Evolutionary conservation across 2,113 vertebrate species (phyloP), one percentile per base, ranked within the genome.

Genomic region (Pygoscelis antarcticus): DNA sequence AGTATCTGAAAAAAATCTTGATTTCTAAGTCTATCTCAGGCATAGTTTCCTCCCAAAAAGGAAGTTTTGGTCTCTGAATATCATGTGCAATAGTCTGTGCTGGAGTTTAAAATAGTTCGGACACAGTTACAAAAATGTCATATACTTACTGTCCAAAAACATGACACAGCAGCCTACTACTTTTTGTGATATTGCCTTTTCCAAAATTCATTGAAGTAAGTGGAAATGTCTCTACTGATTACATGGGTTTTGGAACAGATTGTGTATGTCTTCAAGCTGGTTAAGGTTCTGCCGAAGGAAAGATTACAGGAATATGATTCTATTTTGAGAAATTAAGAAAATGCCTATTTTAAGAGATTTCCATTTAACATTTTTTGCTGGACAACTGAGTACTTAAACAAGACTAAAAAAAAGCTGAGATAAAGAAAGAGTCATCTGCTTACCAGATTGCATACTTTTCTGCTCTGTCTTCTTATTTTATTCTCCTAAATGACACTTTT

Each of bases 301-400:
- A 95, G 60, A 82, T 92, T 82, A 49, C 65, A 84, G 57, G 83
- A 92, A 83, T 91, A 58, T 34, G 13, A 65, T 40, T 93, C 80
- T 84, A 91, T 91, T 90, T 57, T 82, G n/a, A 93, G 76, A 95
- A 89, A 94, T 87, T 90, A 87, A 87, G 83, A 92, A 92, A 93
- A 93, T 49, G 16, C 2, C 27, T 89, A 52, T 97, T 95, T 95
- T 64, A 92, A 57, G 72, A 87, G 27, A 82, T 88, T 81, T 90
- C 49, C 52, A 69, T 49, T 47, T 91, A 87, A 57, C 25, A 2
- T 84, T 61, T 96, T 89, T 89, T 94, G 5, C 42, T 30, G 74
- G 78, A 75, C 51, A 91, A 60, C 40, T 1, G 3, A 47, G 38
- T 64, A 51, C 32, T 71, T 71, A 83, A 88, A 61, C 6, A 34